Base-by-base conservation (phyloP, 2,797 vertebrate genomes). In the Lagodon rhomboides region DNA sequence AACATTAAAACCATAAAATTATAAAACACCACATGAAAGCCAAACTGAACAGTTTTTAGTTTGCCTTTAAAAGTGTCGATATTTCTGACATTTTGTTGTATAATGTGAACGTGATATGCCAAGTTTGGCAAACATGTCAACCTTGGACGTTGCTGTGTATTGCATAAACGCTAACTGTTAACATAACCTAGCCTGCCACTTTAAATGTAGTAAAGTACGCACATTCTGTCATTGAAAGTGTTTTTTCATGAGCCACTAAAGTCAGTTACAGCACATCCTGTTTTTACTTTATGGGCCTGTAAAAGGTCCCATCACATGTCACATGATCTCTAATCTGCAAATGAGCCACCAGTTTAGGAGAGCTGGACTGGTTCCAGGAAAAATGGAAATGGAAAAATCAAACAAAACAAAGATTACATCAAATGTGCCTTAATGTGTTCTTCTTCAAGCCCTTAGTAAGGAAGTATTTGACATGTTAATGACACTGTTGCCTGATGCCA, bases 301-400 rank as follows among this genome's bases (percentile, higher is more conserved):
- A 58, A 75, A 80, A 74, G 5, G 3, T 50, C 18, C 18, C 4
- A 20, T 67, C 41, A 65, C 38, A n/a, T n/a, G 50, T 71, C 80
- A 79, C 74, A 64, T 68, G 78, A 66, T 22, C 68, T 72, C 11
- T 68, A 13, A 50, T 64, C 59, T 73, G 58, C 51, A 54, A 65
- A 43, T 58, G 15, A 59, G 38, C 20, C 22, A 47, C 11, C 15
- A 12, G 1, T 53, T 54, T 53, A n/a, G 2, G n/a, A 5, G 20
- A 4, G 2, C 51, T 23, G 20, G 9, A 27, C 23, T 51, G 16
- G 30, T 22, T 58, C 13, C 7, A 10, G 15, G 17, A 0, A 58
- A 41, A 47, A 50, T 34, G 23, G n/a, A n/a, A n/a, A n/a, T n/a
- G n/a, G n/a, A n/a, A n/a, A n/a, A n/a, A n/a, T 38, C 2, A 12